Percentiles rank a stretch among this genome's conserved stretches.
Evolutionary conservation across 1,140 invertebrate species (phyloP).

Genomic region (Nymphalis io): DNA sequence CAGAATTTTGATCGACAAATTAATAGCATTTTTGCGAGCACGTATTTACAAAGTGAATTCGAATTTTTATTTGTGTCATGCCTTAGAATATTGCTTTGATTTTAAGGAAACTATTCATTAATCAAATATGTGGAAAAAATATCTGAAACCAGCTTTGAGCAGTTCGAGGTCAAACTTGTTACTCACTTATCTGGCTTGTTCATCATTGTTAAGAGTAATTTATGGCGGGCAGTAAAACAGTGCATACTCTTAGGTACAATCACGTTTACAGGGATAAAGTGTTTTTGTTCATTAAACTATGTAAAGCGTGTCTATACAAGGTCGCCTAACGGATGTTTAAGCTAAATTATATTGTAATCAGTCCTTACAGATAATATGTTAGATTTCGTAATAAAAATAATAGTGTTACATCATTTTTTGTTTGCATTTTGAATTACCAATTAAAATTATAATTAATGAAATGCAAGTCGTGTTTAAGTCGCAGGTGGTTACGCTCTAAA

Average conservation of each 20-base stretch:
- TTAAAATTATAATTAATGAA: conserved; percentile 3
- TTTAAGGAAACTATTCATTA: conserved; percentile 16
- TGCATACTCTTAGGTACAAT: conserved; percentile 40
- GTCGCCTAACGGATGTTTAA: neutral
- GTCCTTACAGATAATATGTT: too few species aligned
- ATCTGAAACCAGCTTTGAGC: conserved; percentile 24
- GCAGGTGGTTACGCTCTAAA: conserved; percentile 7
- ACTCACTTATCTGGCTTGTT: conserved; percentile 50
- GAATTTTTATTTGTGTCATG: conserved; percentile 4
- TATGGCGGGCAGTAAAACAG: conserved; percentile 48
- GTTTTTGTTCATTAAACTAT: conserved; percentile 7
- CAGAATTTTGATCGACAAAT: conserved; percentile 9
- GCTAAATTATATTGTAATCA: neutral
- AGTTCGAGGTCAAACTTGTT: conserved; percentile 50
- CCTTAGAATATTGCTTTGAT: conserved; percentile 3
- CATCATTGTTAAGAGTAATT: conserved; percentile 54
- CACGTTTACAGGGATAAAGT: conserved; percentile 42
- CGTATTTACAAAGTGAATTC: too few species aligned
- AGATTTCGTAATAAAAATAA: neutral
- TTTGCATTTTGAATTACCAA: neutral
- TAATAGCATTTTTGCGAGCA: neutral
- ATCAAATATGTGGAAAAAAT: conserved; percentile 20
- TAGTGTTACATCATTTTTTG: neutral
- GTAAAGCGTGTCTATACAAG: neutral
- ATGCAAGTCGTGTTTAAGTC: neutral